Evolutionary conservation across 2,797 vertebrate species (phyloP).

Genomic region (Merluccius polli): DNA sequence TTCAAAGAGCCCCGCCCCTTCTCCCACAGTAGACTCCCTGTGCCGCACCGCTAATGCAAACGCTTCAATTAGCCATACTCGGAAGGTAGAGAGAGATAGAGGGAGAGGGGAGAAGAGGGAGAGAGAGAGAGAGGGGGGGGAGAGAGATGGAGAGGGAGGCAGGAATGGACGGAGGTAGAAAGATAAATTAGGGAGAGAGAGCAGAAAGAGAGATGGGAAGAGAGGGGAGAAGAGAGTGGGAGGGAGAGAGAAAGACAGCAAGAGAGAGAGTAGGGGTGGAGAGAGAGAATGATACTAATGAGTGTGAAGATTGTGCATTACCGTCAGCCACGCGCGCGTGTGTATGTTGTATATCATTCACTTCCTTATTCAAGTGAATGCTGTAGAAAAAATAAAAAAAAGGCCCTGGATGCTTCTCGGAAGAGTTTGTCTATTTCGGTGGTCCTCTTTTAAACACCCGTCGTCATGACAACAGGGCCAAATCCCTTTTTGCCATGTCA

Average conservation of each 20-base stretch:
- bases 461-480: slow-evolving; percentile 58
- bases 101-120: slow-evolving; percentile 9
- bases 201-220: not conserved
- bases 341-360: not conserved
- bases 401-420: slow-evolving; percentile 5
- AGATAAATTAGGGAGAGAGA: slow-evolving; percentile 22
- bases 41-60: slow-evolving; percentile 66
- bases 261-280: not conserved
- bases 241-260: slow-evolving; percentile 14
- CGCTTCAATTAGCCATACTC: slow-evolving; percentile 61
- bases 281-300: not conserved
- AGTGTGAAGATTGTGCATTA: not conserved
- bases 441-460: slow-evolving; percentile 39
- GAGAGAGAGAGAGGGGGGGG: slow-evolving; percentile 16
- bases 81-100: slow-evolving; percentile 17
- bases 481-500: slow-evolving; percentile 47
- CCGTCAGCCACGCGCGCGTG: not conserved
- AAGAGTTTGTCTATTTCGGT: slow-evolving; percentile 28
- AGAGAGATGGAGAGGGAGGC: slow-evolving; percentile 4
- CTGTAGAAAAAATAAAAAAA: not conserved
- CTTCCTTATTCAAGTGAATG: not conserved
- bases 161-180: slow-evolving; percentile 29
- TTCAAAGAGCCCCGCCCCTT: slow-evolving; percentile 67
- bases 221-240: slow-evolving; percentile 17
- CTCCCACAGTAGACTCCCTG: slow-evolving; percentile 55